A percentile compares a stretch with the other conserved stretches of the same genome.
phyloP scores from a whole-genome alignment of 2,113 vertebrate species.

The Dinomys branickii region DNA sequence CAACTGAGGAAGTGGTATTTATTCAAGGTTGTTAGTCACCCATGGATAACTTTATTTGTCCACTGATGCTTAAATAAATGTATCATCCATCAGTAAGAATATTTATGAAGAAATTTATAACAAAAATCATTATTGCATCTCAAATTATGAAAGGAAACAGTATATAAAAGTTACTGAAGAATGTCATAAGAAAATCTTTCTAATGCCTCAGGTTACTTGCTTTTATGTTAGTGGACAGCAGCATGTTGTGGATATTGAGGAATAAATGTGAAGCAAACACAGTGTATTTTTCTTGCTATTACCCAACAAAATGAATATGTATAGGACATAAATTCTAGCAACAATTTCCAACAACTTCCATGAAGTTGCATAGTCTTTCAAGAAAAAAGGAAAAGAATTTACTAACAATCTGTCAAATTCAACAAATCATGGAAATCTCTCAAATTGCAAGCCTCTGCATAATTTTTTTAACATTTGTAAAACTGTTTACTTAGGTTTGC shows the following conservation, averaged over 20 bases:
- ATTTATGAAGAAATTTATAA: slow-evolving; percentile 88
- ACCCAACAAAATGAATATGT: slow-evolving; percentile 40
- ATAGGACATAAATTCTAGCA: slow-evolving; percentile 50
- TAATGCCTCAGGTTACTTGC: slow-evolving; percentile 62
- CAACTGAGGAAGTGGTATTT: slow-evolving; percentile 88
- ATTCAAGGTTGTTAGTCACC: slow-evolving; percentile 92
- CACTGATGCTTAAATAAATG: slow-evolving; percentile 89
- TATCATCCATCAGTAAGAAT: slow-evolving; percentile 85
- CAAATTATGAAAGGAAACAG: slow-evolving; percentile 88
- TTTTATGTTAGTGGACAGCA: slow-evolving; percentile 77
- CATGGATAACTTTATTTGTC: slow-evolving; percentile 92
- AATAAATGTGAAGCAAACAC: slow-evolving; percentile 33
- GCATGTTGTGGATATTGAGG: slow-evolving; percentile 67
- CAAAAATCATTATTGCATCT: slow-evolving; percentile 86
- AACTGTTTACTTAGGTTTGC: slow-evolving; percentile 55
- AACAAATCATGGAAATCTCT: background rate
- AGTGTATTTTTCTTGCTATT: background rate
- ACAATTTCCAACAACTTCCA: slow-evolving; percentile 1
- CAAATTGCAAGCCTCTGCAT: background rate
- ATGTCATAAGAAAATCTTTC: slow-evolving; percentile 78
- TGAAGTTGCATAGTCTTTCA: background rate
- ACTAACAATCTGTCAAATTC: background rate
- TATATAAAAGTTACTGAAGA: slow-evolving; percentile 87
- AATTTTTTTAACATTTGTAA: slow-evolving; percentile 16
- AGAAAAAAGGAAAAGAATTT: background rate